Percentiles rank a stretch among this genome's conserved stretches.
Conservation (phyloP, 2,113 vertebrate genomes). For the Phainopepla nitens region DNA sequence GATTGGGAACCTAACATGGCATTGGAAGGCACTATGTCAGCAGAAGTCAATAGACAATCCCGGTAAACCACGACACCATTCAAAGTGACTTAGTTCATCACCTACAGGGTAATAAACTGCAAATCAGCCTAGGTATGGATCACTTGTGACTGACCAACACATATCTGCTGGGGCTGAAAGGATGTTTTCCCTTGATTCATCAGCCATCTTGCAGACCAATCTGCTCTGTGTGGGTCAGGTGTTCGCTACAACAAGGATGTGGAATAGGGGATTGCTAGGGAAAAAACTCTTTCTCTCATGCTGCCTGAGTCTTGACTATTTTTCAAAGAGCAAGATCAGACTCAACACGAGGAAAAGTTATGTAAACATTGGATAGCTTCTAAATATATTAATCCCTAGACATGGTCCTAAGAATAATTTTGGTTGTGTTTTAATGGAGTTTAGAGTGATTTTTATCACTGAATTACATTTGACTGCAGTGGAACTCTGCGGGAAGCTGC, state of each 20-base stretch:
- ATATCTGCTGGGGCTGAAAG: neutral
- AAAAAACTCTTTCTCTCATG: neutral
- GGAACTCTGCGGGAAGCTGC: slow-evolving; percentile 9
- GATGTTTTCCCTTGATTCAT: neutral
- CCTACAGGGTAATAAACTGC: neutral
- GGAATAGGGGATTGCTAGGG: neutral
- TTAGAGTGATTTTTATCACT: slow-evolving; percentile 28
- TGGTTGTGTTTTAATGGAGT: slow-evolving; percentile 50
- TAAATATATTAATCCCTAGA: slow-evolving; percentile 56
- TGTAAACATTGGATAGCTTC: neutral
- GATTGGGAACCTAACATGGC: neutral
- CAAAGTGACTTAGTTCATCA: neutral
- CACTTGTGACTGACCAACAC: neutral
- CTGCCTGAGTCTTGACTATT: neutral
- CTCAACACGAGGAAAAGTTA: neutral
- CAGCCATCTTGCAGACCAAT: neutral
- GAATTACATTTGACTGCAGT: slow-evolving; percentile 36
- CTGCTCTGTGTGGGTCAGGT: neutral
- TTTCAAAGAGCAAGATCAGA: neutral
- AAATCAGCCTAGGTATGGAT: neutral
- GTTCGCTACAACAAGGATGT: neutral
- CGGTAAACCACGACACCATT: neutral
- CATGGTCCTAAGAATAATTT: slow-evolving; percentile 45
- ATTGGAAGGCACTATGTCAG: fast-evolving
- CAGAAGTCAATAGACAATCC: neutral